Base-by-base conservation (phyloP, 1,140 invertebrate species). In the Aphelinus atriplicis region DNA sequence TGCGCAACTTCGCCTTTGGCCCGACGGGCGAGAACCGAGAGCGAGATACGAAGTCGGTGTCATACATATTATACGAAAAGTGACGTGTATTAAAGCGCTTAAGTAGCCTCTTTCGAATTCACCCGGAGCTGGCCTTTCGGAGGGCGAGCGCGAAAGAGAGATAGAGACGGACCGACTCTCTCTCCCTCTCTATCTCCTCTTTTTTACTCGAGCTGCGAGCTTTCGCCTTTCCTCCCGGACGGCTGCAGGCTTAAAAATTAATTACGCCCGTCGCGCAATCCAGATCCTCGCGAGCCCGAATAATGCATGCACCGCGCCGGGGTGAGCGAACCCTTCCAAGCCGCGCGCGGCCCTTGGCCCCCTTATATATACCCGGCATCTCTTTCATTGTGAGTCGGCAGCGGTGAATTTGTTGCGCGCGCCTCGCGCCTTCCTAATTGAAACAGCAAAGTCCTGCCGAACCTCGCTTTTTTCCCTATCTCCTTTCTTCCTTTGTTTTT, bases 161-260 rank as follows among this genome's bases (percentile, higher is more conserved):
- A 26, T 26, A 26, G 26, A 26, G 26, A 26, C 26, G 26, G 26
- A 26, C 51, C 9, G 4, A 53, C 51, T 53, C 51, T 53, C 51
- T 53, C 51, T 53, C 51, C 51, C 51, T 53, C 51, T 53, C 9
- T 26, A 26, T 26, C 26, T 26, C 26, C 26, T 26, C 26, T 26
- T 26, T 26, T 26, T 26, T 26, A 26, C 26, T 26, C 26, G 26
- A 26, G 26, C 26, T 26, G 26, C 26, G 26, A 26, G 26, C 26
- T 26, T 26, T 26, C 26, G 26, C 26, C 57, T 26, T 26, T 1
- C 5, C 7, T 26, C 57, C n/a, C 57, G 57, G 7, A 26, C 26
- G 26, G 26, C 62, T 55, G 7, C 58, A 43, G 71, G 70, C 68
- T 79, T 77, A 71, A 74, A 78, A 73, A 79, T 78, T 78, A 80